Conservation (phyloP, 2,797 vertebrate species). For the Notamacropus eugenii region DNA sequence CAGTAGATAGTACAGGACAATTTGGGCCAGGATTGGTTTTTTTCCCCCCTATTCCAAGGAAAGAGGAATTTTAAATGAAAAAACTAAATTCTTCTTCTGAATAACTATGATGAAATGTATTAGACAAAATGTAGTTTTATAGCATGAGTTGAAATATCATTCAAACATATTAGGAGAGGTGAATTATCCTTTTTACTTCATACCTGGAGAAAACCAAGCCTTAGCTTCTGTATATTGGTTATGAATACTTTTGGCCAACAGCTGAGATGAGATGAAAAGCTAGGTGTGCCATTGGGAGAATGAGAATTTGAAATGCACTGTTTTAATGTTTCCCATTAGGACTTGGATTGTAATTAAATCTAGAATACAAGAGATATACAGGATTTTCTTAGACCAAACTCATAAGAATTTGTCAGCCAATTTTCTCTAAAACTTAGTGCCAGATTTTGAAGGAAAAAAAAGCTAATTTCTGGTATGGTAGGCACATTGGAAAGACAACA, state of each 20-base stretch:
- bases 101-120: slow-evolving; percentile 19
- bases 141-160: slow-evolving; percentile 4
- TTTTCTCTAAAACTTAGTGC: background rate
- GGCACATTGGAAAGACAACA: background rate
- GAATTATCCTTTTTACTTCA: background rate
- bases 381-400: background rate
- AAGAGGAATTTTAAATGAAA: slow-evolving; percentile 24
- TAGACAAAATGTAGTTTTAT: slow-evolving; percentile 39
- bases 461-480: background rate
- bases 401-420: slow-evolving; percentile 21
- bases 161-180: slow-evolving; percentile 3
- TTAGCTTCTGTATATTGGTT: background rate
- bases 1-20: background rate
- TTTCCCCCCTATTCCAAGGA: background rate
- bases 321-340: background rate
- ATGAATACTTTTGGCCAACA: background rate
- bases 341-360: slow-evolving; percentile 1
- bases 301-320: background rate
- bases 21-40: background rate
- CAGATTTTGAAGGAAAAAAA: background rate
- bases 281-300: background rate
- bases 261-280: background rate
- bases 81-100: slow-evolving; percentile 32
- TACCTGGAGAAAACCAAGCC: background rate
- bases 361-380: background rate